Evolutionary conservation across 2,113 vertebrate genomes (phyloP).

Genomic region (Hippopotamus amphibius): DNA sequence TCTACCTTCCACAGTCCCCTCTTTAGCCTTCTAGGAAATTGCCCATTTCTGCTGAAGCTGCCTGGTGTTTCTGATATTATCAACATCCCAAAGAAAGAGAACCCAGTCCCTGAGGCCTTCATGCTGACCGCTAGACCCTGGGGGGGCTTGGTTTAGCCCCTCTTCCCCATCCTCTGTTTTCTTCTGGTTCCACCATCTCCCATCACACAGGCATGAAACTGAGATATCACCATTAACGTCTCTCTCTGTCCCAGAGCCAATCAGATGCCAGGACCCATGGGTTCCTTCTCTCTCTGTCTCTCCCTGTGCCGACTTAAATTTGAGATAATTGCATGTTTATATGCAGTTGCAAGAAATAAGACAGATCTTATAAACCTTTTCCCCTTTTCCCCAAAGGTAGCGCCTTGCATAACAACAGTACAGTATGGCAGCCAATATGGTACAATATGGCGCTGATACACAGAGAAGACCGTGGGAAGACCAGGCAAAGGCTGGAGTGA

Average conservation of each 20-base stretch:
- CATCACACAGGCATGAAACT: fast-evolving
- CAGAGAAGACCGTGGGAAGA: fast-evolving
- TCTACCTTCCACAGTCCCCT: fast-evolving
- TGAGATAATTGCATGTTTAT: background rate
- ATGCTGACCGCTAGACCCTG: fast-evolving
- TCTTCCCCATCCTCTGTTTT: background rate
- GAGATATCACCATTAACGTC: fast-evolving
- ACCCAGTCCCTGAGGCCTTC: fast-evolving
- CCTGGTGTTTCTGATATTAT: fast-evolving
- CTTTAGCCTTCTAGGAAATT: fast-evolving
- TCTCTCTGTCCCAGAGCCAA: background rate
- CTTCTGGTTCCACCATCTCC: background rate
- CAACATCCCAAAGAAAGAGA: background rate
- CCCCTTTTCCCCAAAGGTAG: background rate
- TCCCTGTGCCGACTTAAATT: background rate
- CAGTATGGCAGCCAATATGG: too few relatives aligned
- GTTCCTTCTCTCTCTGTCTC: background rate
- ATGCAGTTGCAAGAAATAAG: background rate
- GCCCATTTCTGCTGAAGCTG: fast-evolving
- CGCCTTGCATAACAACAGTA: fast-evolving
- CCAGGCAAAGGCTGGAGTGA: fast-evolving
- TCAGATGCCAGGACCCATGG: background rate
- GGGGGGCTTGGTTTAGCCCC: background rate
- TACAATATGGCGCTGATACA: fast-evolving
- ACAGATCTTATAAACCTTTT: background rate